Percentiles rank a stretch among this genome's conserved stretches.
phyloP scores from a whole-genome alignment of 2,113 vertebrate genomes.

The Sylvia atricapilla region DNA sequence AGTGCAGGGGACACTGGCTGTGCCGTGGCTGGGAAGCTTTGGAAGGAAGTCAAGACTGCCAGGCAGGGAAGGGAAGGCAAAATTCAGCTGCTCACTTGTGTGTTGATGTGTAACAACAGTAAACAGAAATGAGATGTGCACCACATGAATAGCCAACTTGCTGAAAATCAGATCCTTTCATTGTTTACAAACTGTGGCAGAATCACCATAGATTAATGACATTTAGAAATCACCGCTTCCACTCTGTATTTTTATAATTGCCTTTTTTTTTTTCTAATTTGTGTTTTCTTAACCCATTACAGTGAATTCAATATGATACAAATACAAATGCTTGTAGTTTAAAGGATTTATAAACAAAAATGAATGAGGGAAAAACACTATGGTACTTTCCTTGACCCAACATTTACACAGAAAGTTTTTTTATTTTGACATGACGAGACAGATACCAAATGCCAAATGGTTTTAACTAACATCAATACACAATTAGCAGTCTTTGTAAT shows the following conservation, averaged over 20 bases:
- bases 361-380: conserved; percentile 43
- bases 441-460: conserved; percentile 69
- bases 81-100: conserved; percentile 2
- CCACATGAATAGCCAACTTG: neutral
- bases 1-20: neutral
- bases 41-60: neutral
- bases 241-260: neutral
- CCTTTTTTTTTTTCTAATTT: neutral
- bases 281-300: neutral
- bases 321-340: neutral
- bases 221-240: neutral
- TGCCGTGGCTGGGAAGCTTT: neutral
- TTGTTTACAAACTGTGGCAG: conserved; percentile 42
- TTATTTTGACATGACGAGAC: conserved; percentile 74
- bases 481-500: conserved; percentile 81
- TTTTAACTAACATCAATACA: conserved; percentile 76
- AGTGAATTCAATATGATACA: neutral
- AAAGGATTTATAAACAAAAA: conserved; percentile 60
- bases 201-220: neutral
- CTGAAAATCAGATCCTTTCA: conserved; percentile 37
- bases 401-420: conserved; percentile 66
- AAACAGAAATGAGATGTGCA: conserved; percentile 20
- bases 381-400: conserved; percentile 71
- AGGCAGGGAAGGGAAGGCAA: neutral
- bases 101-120: conserved; percentile 9